Percentiles rank a stretch among this genome's conserved stretches.
phyloP scores from a whole-genome alignment of 53 echinoderm and acorn worm species.

The Arbacia lixula region DNA sequence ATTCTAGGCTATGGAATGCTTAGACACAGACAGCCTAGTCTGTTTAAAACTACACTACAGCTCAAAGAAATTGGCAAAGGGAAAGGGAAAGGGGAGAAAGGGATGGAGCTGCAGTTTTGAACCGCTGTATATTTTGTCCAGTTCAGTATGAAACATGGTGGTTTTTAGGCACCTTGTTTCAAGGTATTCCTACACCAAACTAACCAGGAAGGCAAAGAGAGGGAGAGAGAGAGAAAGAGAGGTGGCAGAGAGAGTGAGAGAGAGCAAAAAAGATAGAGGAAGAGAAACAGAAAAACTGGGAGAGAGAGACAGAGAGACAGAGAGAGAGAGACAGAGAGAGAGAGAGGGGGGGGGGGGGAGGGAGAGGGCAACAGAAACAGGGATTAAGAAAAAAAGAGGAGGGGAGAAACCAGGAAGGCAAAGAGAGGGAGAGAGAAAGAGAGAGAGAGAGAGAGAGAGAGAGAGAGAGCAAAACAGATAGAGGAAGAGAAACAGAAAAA shows the following conservation, averaged over 20 bases:
- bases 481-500: background rate
- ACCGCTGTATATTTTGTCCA: no score
- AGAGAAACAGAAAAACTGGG: background rate
- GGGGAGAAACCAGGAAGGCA: background rate
- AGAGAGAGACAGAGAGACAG: background rate
- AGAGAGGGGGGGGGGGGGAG: background rate
- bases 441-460: background rate
- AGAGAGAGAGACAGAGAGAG: background rate
- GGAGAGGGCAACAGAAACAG: background rate
- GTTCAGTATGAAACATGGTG: no score
- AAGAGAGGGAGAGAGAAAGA: background rate
- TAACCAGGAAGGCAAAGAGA: background rate
- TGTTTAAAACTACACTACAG: no score
- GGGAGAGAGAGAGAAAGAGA: background rate
- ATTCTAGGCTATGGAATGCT: no score
- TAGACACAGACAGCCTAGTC: no score
- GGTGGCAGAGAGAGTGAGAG: background rate
- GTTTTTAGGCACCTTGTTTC: no score
- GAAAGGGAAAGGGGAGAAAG: no score
- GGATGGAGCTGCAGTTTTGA: no score
- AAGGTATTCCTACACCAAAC: no score
- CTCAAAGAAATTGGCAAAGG: no score
- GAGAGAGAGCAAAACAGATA: background rate
- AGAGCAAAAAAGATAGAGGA: background rate
- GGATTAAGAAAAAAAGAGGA: background rate